Conservation (phyloP, 2,888 invertebrate genomes). For the Melikaiella ostensackeni region DNA sequence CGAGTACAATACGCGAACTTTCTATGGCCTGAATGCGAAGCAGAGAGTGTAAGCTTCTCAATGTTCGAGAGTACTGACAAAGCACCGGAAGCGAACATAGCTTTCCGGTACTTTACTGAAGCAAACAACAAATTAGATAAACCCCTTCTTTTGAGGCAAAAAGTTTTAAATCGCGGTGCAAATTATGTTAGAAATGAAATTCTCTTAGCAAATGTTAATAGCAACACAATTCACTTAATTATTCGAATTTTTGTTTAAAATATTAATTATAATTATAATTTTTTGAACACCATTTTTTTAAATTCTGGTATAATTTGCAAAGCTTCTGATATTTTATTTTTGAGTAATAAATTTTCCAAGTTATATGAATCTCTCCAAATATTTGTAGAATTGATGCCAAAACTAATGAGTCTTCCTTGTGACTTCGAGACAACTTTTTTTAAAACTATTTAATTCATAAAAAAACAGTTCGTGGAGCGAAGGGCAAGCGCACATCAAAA, state of each 20-base stretch:
- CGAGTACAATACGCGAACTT: constrained; percentile 6
- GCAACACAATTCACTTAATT: background rate
- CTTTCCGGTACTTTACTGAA: constrained; percentile 25
- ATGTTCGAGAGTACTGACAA: constrained; percentile 7
- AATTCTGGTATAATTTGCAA: too few relatives aligned
- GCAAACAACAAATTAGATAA: constrained; percentile 4
- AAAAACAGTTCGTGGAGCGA: too few relatives aligned
- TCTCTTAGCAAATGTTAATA: background rate
- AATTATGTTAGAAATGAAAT: background rate
- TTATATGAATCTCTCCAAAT: too few relatives aligned
- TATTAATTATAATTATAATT: background rate
- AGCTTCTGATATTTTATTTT: too few relatives aligned
- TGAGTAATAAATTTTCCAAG: too few relatives aligned
- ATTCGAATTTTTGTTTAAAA: background rate
- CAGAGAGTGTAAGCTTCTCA: constrained; percentile 18
- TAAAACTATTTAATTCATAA: too few relatives aligned
- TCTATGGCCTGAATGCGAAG: constrained; percentile 3
- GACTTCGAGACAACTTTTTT: too few relatives aligned
- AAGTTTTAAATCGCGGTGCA: background rate
- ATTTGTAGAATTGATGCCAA: too few relatives aligned
- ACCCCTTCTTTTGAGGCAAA: background rate
- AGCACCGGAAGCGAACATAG: constrained; percentile 22
- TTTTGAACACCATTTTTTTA: too few relatives aligned
- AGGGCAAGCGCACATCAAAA: too few relatives aligned
- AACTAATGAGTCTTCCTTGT: too few relatives aligned